A percentile compares a stretch with the other conserved stretches of the same genome.
These are phyloP conservation scores for Rhinopomastus cyanomelas DNA, from an alignment of 2,113 vertebrate genomes.

Conservation along the genomic window DNA sequence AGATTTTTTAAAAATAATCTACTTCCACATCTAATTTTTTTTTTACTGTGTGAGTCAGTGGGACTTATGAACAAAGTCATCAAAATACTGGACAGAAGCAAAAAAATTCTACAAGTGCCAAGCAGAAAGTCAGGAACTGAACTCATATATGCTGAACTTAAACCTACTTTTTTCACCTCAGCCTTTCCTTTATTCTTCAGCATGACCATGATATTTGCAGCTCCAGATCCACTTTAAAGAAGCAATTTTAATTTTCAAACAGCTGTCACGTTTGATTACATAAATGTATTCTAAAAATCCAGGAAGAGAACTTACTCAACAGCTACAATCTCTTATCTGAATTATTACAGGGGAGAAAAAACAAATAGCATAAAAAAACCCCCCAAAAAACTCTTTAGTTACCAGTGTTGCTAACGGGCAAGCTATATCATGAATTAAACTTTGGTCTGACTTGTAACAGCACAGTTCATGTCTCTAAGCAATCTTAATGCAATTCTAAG, in stretches of 20 bases:
- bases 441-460: background rate
- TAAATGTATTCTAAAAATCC: background rate
- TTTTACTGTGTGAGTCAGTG: background rate
- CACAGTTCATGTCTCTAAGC: background rate
- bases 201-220: background rate
- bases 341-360: background rate
- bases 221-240: background rate
- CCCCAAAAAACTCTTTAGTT: background rate
- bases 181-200: background rate
- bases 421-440: background rate
- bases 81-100: background rate
- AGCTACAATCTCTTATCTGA: background rate
- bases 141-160: background rate
- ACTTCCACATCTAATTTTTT: background rate
- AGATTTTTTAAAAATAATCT: background rate
- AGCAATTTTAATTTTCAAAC: background rate
- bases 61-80: background rate
- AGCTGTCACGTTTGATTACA: background rate
- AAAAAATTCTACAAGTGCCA: background rate
- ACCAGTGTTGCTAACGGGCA: background rate
- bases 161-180: background rate
- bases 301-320: background rate
- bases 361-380: background rate
- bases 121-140: background rate
- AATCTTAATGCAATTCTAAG: background rate